Evolutionary conservation across 1,140 invertebrate species (phyloP), one percentile per base, ranked within the genome.

Genomic region (Anagrus nilaparvatae): DNA sequence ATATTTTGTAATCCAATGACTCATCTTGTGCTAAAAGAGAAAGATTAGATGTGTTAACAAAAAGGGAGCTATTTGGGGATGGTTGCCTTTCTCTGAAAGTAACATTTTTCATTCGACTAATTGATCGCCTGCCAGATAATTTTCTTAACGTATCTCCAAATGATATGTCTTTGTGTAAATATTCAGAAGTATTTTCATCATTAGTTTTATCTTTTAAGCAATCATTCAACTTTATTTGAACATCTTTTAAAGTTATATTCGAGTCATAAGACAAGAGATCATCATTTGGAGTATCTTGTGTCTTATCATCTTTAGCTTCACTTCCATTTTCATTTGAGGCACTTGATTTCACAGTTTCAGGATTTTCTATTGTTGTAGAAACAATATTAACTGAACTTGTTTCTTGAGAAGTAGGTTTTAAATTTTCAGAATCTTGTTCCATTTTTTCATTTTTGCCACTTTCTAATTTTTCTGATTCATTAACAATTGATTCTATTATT

Each of bases 221-320:
- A 46, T 64, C 61, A 28, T 60, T 61, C 12, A 63, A 38, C 38
- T 56, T 61, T 14, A 63, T 58, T 34, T 63, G 49, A 5, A 61
- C 55, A 34, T 61, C 59, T 44, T 61, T 63, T 14, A 64, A 31
- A 52, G 51, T 59, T 48, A 59, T 61, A 14, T 48, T 42, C 3
- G 59, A 46, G 29, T 63, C 52, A 30, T 61, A 61, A 13, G 55
- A 56, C 19, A 62, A 23, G 19, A 48, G 54, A 10, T 62, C 54
- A 21, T 52, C 43, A 7, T 40, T 33, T 3, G 28, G 0, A n/a
- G 8, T 6, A 2, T 43, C 31, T 7, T 47, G 27, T 32, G n/a
- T 42, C 2, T 35, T 25, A 5, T 44, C 43, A 2, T 18, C n/a
- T 24, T 48, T 48, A n/a, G 39, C 44, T 19, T 53, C 45, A 12